Evolutionary conservation across 2,113 vertebrate species (phyloP).

Genomic region (Eurypyga helias): DNA sequence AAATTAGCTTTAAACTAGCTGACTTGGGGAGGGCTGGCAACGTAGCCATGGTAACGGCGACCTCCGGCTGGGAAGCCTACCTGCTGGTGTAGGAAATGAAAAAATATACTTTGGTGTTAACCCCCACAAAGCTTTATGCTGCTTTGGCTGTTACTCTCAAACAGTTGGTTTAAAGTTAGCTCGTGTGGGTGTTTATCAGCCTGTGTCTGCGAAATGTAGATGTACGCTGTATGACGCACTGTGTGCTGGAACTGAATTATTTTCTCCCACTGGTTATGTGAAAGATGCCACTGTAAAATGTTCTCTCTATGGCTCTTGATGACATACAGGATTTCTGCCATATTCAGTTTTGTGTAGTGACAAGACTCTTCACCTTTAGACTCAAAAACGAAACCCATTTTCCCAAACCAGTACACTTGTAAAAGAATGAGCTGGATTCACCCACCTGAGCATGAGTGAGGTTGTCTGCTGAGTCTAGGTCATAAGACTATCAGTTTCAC

Average conservation of each 20-base stretch:
- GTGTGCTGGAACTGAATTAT: neutral
- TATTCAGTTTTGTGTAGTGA: neutral
- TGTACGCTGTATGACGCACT: neutral
- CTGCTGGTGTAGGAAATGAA: neutral
- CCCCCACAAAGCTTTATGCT: neutral
- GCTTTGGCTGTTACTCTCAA: neutral
- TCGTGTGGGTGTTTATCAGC: neutral
- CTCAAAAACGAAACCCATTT: neutral
- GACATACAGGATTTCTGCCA: neutral
- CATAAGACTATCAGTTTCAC: neutral
- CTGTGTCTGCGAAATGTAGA: neutral
- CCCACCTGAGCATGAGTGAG: neutral
- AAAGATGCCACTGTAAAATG: neutral
- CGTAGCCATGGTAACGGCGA: conserved; percentile 4
- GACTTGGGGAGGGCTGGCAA: neutral
- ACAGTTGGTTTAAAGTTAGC: neutral
- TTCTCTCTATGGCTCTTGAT: neutral
- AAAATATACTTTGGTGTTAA: neutral
- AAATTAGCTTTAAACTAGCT: conserved; percentile 17
- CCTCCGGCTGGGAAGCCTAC: neutral
- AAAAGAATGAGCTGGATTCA: neutral
- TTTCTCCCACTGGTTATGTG: neutral
- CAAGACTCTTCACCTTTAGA: neutral
- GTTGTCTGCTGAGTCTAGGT: neutral
- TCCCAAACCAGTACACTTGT: rapidly evolving